Base-by-base conservation (phyloP, 2,797 vertebrate species). In the Betta splendens region DNA sequence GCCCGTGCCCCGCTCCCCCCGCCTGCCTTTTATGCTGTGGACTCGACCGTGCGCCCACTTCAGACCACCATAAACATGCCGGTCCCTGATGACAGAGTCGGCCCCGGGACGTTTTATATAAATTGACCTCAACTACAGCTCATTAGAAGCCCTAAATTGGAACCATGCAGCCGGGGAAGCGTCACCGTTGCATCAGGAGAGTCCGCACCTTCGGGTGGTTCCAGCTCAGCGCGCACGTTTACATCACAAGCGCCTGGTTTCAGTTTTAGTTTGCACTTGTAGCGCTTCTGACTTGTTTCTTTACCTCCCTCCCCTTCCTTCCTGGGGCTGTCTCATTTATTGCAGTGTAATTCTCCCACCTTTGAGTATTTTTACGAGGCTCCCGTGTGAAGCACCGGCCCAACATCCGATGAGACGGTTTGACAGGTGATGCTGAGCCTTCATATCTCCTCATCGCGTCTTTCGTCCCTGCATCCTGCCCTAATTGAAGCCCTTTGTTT, bases 101-200 rank as follows among this genome's bases (percentile, higher is more conserved):
- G 89, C 83, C 88, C 75, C 49, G 69, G 90, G 91, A 90, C 80
- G 75, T 91, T 90, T 90, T 89, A 91, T 89, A 89, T 86, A 91
- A 91, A 90, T 91, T 92, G 89, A 92, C 92, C 92, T 92, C 91
- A 93, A 93, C 86, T 92, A 87, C 90, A 91, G 89, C 91, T 92
- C 91, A 92, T 93, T 93, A 93, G 90, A 91, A 70, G 80, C 81
- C 77, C 81, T 86, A 92, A 93, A 93, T 92, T 91, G 91, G 87
- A 93, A 93, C 87, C 92, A 92, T 91, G 87, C 89, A 85, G 83
- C 56, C 72, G 58, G 83, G 77, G 83, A 90, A 81, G 85, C 84
- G 82, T 89, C 84, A 84, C 86, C 84, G 85, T 79, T 85, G 69
- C 79, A 79, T 64, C 74, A 77, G 80, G 63, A 64, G 64, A 72